Base-by-base conservation (phyloP, 2,888 invertebrate genomes). In the Drosophila putrida region DNA sequence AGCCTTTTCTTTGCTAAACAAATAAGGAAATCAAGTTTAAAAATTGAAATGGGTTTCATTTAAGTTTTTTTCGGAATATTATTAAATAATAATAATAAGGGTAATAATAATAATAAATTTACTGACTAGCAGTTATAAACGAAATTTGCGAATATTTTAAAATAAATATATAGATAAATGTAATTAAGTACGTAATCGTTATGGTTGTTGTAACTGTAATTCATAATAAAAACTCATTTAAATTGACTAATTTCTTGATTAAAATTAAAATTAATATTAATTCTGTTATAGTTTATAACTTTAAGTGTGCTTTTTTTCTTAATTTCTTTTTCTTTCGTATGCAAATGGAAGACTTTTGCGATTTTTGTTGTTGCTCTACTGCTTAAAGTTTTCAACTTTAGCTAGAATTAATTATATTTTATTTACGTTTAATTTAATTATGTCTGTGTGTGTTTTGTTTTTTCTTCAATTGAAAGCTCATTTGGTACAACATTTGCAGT, bases 311-410 rank as follows among this genome's bases (percentile, higher is more conserved):
- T 57, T 28, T 59, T 59, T 53, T n/a, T 35, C 10, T 20, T 57
- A 15, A 6, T 25, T n/a, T 49, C 9, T 62, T 25, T 60, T 43
- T 41, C 39, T 39, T 25, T 49, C 43, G 38, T 33, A 57, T 81
- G 87, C 84, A 84, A 82, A 81, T 89, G 88, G 84, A 89, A 85
- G 89, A 89, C 89, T 88, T 75, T 85, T 88, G 84, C 84, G 84
- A 85, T 85, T 77, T 50, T 84, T 83, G 81, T 64, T 81, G 75
- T 53, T 78, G 49, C 64, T 67, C 54, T 78, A 46, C 64, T 67
- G 70, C 59, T 68, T 73, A 70, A 71, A 86, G 87, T 81, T 88
- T 65, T 66, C 61, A 83, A 86, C 87, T 86, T 88, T 72, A 81
- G 72, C 82, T 73, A 70, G 49, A 33, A 64, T 80, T 78, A 79